These are phyloP conservation scores for Xylota sylvarum DNA, from an alignment of 2,888 invertebrate genomes.

Conservation along the genomic window DNA sequence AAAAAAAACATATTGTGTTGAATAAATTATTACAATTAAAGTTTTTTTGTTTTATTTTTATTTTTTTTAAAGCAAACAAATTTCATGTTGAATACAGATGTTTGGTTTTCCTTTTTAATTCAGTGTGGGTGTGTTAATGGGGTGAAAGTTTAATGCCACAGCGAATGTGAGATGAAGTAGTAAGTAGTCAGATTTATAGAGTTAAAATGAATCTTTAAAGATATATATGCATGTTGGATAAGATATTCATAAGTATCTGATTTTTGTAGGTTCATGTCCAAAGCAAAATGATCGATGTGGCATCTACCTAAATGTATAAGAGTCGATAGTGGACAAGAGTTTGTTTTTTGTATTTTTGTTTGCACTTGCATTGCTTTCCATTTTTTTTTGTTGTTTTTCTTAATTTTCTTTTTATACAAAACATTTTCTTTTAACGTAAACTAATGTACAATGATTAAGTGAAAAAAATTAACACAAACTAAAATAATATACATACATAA, in stretches of 20 bases:
- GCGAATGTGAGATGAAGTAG: conserved; percentile 16
- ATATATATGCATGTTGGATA: not conserved
- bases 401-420: conserved; percentile 8
- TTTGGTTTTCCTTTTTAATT: conserved; percentile 9
- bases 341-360: not conserved
- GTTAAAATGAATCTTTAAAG: not conserved
- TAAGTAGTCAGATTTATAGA: not conserved
- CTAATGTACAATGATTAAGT: conserved; percentile 67
- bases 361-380: conserved; percentile 45
- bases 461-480: conserved; percentile 37
- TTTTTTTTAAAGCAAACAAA: conserved; percentile 26
- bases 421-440: conserved; percentile 13
- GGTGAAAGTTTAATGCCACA: conserved; percentile 35
- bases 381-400: not conserved
- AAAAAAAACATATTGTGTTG: conserved; percentile 39
- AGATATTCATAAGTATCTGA: not conserved
- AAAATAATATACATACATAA: conserved; percentile 27
- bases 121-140: not conserved
- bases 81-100: conserved; percentile 65
- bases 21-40: conserved; percentile 73
- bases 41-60: conserved; percentile 44
- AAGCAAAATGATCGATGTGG: conserved; percentile 1
- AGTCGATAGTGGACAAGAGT: conserved; percentile 16
- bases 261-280: not conserved
- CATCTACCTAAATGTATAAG: conserved; percentile 27